phyloP scores from a whole-genome alignment of 2,888 invertebrate species.

The Scaeva pyrastri region DNA sequence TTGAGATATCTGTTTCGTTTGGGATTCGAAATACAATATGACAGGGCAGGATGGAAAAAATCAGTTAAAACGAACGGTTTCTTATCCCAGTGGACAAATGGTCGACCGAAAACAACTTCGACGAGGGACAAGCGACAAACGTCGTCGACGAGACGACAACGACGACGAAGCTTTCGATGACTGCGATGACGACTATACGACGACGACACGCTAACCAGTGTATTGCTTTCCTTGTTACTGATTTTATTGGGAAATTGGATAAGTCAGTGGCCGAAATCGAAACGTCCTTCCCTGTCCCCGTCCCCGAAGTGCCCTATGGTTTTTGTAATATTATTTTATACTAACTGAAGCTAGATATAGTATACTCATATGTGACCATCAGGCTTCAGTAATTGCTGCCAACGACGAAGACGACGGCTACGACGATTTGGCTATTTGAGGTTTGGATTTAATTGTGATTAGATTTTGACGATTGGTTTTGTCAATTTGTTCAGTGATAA shows the following conservation, averaged over 20 bases:
- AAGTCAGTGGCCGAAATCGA: constrained; percentile 58
- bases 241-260: constrained; percentile 74
- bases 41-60: constrained; percentile 10
- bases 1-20: constrained; percentile 73
- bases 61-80: constrained; percentile 45
- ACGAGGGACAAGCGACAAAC: constrained; percentile 30
- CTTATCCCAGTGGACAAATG: constrained; percentile 63
- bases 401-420: too few relatives aligned
- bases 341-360: too few relatives aligned
- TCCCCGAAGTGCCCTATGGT: too few relatives aligned
- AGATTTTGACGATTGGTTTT: constrained; percentile 72
- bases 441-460: constrained; percentile 75
- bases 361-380: constrained; percentile 62
- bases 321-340: constrained; percentile 44
- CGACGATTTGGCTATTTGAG: constrained; percentile 66
- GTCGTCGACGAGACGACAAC: background rate
- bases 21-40: constrained; percentile 44
- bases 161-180: constrained; percentile 21
- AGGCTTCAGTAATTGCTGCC: constrained; percentile 62
- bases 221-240: constrained; percentile 68
- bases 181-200: background rate
- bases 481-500: constrained; percentile 48
- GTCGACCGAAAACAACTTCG: too few relatives aligned
- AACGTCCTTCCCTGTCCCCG: background rate
- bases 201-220: constrained; percentile 46